phyloP scores from a whole-genome alignment of 2,797 vertebrate genomes.

The Pseudotriccus pelzelni region DNA sequence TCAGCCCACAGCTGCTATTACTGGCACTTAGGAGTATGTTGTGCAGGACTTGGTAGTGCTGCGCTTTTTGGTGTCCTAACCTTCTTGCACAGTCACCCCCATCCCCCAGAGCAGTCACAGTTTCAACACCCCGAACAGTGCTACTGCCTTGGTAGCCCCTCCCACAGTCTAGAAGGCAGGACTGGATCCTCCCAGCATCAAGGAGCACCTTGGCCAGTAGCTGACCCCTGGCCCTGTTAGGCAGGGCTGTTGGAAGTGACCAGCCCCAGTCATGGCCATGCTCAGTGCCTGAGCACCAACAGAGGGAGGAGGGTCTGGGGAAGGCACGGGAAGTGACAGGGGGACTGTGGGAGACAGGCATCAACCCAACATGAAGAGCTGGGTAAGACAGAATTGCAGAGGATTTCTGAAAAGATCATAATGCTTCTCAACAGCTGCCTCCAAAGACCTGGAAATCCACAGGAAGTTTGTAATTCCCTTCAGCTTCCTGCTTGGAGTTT shows the following conservation, averaged over 20 bases:
- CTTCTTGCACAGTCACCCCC: background rate
- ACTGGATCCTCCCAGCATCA: background rate
- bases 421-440: background rate
- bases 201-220: background rate
- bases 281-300: rapidly evolving
- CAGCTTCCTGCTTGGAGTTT: background rate
- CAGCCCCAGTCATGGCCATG: background rate
- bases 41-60: background rate
- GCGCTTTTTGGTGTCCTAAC: background rate
- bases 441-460: background rate
- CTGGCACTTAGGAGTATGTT: background rate
- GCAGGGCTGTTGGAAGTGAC: background rate
- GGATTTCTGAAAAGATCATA: background rate
- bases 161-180: background rate
- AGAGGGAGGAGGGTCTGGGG: background rate
- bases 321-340: background rate
- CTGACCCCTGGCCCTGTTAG: no score
- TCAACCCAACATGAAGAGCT: rapidly evolving
- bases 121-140: background rate
- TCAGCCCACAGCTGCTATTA: background rate
- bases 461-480: background rate
- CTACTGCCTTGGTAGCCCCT: background rate
- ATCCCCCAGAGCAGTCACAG: background rate
- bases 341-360: background rate
- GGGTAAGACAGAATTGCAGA: background rate